phyloP scores from a whole-genome alignment of 2,797 vertebrate genomes.

The Cercopithecus mitis region DNA sequence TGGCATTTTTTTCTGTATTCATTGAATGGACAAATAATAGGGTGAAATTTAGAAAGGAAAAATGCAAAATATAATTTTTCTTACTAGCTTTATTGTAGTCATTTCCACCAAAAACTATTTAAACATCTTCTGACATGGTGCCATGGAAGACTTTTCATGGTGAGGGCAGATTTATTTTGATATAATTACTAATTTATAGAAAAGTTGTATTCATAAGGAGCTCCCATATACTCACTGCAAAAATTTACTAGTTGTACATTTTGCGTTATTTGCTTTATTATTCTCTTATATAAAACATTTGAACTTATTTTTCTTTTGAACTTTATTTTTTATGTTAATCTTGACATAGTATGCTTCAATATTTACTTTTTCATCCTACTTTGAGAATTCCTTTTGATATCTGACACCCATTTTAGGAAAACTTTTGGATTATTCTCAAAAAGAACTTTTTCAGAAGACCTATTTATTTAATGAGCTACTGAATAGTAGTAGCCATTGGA shows the following conservation, averaged over 20 bases:
- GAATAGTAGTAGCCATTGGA: not conserved
- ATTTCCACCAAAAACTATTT: not conserved
- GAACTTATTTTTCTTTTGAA: not conserved
- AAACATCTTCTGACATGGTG: not conserved
- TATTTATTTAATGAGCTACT: not conserved
- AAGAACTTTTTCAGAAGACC: not conserved
- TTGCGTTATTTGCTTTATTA: not conserved
- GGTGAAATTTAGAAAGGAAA: not conserved
- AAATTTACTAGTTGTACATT: not conserved
- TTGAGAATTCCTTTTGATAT: conserved; percentile 18
- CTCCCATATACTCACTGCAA: not conserved
- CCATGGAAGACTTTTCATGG: not conserved
- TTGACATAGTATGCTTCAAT: not conserved
- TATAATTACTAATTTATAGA: not conserved
- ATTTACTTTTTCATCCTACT: not conserved
- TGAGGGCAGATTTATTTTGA: not conserved
- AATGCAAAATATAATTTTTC: not conserved
- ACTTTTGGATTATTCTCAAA: not conserved
- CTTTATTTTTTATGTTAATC: not conserved
- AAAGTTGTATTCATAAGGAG: not conserved
- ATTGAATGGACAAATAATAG: not conserved
- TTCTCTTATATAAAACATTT: not conserved
- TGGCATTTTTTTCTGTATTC: not conserved
- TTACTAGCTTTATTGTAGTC: not conserved
- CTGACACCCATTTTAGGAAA: not conserved